Percentiles rank a stretch among this genome's conserved stretches.
phyloP scores from a whole-genome alignment of 2,113 vertebrate species.

The Carettochelys insculpta region DNA sequence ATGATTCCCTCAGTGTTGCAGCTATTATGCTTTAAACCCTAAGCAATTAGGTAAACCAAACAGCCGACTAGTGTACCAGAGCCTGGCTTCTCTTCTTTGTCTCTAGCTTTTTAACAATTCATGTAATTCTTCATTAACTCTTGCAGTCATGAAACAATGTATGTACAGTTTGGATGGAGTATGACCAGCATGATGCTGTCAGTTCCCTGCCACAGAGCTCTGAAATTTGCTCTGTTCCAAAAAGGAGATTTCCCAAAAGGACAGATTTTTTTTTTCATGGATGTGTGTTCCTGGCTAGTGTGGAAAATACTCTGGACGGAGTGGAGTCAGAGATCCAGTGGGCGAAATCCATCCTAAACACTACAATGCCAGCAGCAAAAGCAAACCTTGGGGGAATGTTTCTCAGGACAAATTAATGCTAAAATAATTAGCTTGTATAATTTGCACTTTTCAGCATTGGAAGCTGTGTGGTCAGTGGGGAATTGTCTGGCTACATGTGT shows the following conservation, averaged over 20 bases:
- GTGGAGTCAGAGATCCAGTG: neutral
- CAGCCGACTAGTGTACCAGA: fast-evolving
- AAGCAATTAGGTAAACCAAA: neutral
- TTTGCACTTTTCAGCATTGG: neutral
- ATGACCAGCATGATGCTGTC: neutral
- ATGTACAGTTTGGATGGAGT: neutral
- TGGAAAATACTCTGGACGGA: neutral
- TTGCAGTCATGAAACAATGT: fast-evolving
- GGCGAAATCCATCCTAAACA: neutral
- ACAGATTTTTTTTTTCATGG: neutral
- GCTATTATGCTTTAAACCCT: neutral
- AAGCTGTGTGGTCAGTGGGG: neutral
- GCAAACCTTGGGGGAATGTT: neutral
- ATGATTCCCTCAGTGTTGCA: neutral
- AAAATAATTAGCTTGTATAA: constrained; percentile 5
- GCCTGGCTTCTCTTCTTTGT: neutral
- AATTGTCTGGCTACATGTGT: constrained; percentile 13
- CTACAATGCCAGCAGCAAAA: neutral
- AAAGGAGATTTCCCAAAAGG: fast-evolving
- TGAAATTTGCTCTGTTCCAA: fast-evolving
- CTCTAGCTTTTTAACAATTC: neutral
- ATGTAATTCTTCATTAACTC: neutral
- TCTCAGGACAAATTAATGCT: constrained; percentile 22
- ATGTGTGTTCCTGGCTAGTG: neutral
- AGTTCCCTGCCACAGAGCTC: neutral